A percentile compares a stretch with the other conserved stretches of the same genome.
phyloP scores from a whole-genome alignment of 2,888 invertebrate species.

The Eupeodes latifasciatus region DNA sequence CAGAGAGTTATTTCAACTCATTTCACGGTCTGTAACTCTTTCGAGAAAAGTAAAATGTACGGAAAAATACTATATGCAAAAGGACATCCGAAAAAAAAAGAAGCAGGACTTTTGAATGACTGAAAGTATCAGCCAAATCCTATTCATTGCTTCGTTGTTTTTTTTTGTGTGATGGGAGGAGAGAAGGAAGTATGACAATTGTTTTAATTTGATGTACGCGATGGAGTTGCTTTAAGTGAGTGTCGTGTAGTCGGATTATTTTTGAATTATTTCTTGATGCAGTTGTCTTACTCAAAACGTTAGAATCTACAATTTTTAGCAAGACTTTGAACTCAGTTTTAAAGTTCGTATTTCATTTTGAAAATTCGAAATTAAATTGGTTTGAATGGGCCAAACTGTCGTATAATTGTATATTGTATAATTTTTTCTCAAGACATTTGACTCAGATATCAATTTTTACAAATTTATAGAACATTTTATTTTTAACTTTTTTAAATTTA shows the following conservation, averaged over 20 bases:
- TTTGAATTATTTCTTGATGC: background rate
- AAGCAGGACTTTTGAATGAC: slow-evolving; percentile 43
- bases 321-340: too few relatives aligned
- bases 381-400: too few relatives aligned
- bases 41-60: slow-evolving; percentile 66
- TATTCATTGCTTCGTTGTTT: slow-evolving; percentile 48
- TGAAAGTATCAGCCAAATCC: slow-evolving; percentile 53
- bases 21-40: slow-evolving; percentile 74
- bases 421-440: too few relatives aligned
- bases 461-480: too few relatives aligned
- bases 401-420: too few relatives aligned
- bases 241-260: slow-evolving; percentile 50
- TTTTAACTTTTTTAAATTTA: too few relatives aligned
- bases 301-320: too few relatives aligned
- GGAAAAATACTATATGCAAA: slow-evolving; percentile 49
- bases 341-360: too few relatives aligned
- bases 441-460: too few relatives aligned
- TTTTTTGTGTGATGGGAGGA: background rate
- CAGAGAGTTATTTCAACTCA: slow-evolving; percentile 68
- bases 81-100: slow-evolving; percentile 10
- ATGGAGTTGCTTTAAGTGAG: slow-evolving; percentile 58
- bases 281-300: too few relatives aligned
- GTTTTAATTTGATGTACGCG: slow-evolving; percentile 65
- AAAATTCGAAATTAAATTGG: too few relatives aligned
- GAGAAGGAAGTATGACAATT: slow-evolving; percentile 52